A percentile compares a stretch with the other conserved stretches of the same genome.
phyloP scores from a whole-genome alignment of 2,113 vertebrate species.

The Sprattus sprattus region DNA sequence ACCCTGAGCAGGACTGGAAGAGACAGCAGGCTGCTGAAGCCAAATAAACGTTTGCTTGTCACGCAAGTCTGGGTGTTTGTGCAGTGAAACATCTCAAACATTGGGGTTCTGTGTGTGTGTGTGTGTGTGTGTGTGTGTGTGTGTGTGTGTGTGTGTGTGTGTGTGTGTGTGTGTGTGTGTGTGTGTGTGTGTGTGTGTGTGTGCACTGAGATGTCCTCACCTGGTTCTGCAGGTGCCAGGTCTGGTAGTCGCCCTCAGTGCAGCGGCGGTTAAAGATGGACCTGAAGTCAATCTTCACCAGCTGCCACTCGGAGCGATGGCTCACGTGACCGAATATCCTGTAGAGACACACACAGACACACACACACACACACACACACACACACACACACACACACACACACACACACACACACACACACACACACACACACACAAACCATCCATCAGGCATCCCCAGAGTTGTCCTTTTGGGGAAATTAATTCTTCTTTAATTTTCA shows the following conservation, averaged over 20 bases:
- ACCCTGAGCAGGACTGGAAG: too few relatives aligned
- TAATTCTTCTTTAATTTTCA: neutral
- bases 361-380: neutral
- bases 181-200: neutral
- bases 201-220: constrained; percentile 58
- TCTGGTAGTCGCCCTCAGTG: constrained; percentile 86
- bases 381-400: too few relatives aligned
- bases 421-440: neutral
- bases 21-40: too few relatives aligned
- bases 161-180: constrained; percentile 3
- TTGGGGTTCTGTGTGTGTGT: too few relatives aligned
- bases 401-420: too few relatives aligned
- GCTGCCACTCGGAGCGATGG: constrained; percentile 97
- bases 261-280: constrained; percentile 95
- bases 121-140: too few relatives aligned
- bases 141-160: too few relatives aligned
- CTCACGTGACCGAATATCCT: constrained; percentile 98
- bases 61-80: too few relatives aligned
- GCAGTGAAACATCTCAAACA: too few relatives aligned
- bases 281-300: constrained; percentile 97
- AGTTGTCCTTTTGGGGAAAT: neutral
- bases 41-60: too few relatives aligned
- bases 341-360: constrained; percentile 45
- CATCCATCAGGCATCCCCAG: neutral
- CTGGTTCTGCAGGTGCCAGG: constrained; percentile 94